Percentiles rank a stretch among this genome's conserved stretches.
Conservation (phyloP, 2,888 invertebrate species). For the Lypha dubia region DNA sequence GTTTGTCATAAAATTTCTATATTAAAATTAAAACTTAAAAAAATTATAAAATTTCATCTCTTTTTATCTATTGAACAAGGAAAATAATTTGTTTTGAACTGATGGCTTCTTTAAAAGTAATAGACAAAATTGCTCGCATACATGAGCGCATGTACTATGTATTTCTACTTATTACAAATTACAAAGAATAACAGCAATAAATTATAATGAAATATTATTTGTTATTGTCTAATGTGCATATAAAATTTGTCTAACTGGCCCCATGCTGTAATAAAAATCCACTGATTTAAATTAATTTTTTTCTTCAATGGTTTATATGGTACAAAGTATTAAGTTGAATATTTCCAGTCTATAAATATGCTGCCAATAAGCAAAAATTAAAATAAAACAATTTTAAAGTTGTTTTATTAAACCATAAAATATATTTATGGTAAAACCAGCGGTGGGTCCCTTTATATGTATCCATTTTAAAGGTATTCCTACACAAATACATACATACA, state of each 20-base stretch:
- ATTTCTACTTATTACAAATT: no score
- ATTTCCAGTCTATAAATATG: conserved; percentile 3
- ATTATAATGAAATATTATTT: background rate
- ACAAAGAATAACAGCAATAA: background rate
- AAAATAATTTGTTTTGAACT: no score
- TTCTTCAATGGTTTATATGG: background rate
- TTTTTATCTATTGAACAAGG: no score
- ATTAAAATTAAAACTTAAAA: no score
- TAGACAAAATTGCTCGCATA: no score
- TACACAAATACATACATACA: no score
- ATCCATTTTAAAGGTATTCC: background rate
- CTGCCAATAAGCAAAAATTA: conserved; percentile 50
- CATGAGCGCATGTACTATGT: no score
- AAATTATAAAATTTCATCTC: no score
- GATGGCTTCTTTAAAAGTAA: no score
- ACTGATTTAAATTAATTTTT: background rate
- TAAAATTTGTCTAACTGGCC: background rate
- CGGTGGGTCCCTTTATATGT: conserved; percentile 60
- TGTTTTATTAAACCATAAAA: conserved; percentile 57
- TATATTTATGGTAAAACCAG: conserved; percentile 52
- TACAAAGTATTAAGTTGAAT: background rate
- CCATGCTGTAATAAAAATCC: background rate
- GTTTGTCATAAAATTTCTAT: no score
- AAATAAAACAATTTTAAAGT: conserved; percentile 51
- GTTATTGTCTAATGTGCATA: background rate